Base-by-base conservation (phyloP, 2,113 vertebrate genomes). In the Ophiodon elongatus region DNA sequence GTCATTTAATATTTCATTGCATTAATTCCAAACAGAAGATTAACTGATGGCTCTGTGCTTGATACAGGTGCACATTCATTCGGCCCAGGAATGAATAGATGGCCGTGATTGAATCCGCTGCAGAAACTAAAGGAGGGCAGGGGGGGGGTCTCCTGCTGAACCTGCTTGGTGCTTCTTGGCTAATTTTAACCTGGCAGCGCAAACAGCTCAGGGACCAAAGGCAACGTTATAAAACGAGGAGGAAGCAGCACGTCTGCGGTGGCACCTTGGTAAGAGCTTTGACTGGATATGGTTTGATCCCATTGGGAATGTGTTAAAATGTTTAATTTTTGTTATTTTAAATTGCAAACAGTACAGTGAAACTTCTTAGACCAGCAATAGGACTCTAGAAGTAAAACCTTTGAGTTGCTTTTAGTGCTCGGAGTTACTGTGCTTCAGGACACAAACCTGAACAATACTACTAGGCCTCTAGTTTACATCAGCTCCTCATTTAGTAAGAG, bases 141-240 rank as follows among this genome's bases (percentile, higher is more conserved):
- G n/a, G 2, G 54, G 9, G 8, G 50, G 50, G 11, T 59, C 68
- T 77, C 56, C 76, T 76, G n/a, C 47, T 83, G 73, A 87, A 88
- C 63, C 79, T 88, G 45, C 80, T 86, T 41, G 43, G 2, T 69
- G 66, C 63, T 89, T 23, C 91, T 84, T 57, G 73, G 72, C 91
- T 94, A 93, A 93, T 91, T 92, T 90, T 93, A 93, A 90, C 92
- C 64, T 50, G n/a, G 25, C 80, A 70, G 76, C 85, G 74, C 33
- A 82, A 85, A 82, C 45, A 57, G 68, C 75, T 43, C 31, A 31
- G 17, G 62, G 70, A 82, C 73, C 3, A 39, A 88, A 68, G 67
- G 50, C 75, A 70, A 66, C 10, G 21, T 83, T 86, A 73, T 68
- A 74, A 79, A 83, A 83, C 73, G 33, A 47, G 39, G 68, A 75